Conservation (phyloP, 1,140 invertebrate genomes). For the Micrasema longulum region DNA sequence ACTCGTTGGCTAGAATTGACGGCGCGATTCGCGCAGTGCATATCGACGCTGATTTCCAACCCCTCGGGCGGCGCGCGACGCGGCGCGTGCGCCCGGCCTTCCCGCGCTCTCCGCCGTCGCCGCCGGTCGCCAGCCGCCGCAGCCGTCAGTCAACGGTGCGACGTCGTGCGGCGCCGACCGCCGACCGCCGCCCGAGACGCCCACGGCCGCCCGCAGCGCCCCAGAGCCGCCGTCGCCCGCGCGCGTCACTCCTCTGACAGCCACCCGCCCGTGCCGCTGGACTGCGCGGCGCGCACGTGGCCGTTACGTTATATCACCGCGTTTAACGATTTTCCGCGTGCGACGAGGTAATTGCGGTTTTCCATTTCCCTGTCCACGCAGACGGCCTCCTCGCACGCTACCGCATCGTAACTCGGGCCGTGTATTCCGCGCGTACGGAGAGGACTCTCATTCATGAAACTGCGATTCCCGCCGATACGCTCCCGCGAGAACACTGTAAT, state of each 20-base stretch:
- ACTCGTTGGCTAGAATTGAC: background rate
- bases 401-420: background rate
- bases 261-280: background rate
- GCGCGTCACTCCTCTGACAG: no score
- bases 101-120: slow-evolving; percentile 13
- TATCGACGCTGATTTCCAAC: slow-evolving; percentile 12
- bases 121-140: background rate
- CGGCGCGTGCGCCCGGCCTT: slow-evolving; percentile 5
- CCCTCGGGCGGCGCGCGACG: slow-evolving; percentile 1
- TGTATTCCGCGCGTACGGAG: slow-evolving; percentile 15
- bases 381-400: background rate
- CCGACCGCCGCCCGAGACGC: background rate
- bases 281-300: slow-evolving; percentile 31
- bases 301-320: slow-evolving; percentile 11
- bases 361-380: slow-evolving; percentile 1
- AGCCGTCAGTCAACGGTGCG: slow-evolving; percentile 38
- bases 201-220: background rate
- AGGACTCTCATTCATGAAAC: slow-evolving; percentile 18
- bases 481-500: background rate
- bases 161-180: slow-evolving; percentile 30
- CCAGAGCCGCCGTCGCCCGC: background rate
- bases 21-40: background rate
- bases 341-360: slow-evolving; percentile 23
- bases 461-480: background rate
- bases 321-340: slow-evolving; percentile 36